Evolutionary conservation across 2,797 vertebrate species (phyloP), one percentile per base, ranked within the genome.

Genomic region (Enteromius anoplus): DNA sequence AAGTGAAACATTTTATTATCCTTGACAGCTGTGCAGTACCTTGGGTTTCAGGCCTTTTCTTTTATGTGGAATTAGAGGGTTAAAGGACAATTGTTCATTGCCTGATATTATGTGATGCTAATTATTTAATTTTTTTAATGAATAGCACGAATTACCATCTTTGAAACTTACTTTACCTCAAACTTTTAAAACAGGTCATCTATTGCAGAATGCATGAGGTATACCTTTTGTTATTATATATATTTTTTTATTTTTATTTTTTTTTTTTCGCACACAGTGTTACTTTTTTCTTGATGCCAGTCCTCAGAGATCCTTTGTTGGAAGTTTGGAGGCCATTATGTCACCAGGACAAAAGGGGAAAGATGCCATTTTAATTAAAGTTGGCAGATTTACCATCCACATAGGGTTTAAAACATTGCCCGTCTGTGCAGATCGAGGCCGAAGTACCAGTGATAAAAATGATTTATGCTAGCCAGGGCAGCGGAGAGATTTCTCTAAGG

Each of bases 321-420:
- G 85, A 92, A 86, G 85, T 89, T 91, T 89, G 90, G 83, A 84
- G 81, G 86, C 87, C 88, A 60, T 90, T 92, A 91, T 90, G 89
- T 91, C 90, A 90, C 83, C 29, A 85, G 88, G 79, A 88, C 86
- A 85, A 87, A 85, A 85, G 45, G 79, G 34, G 87, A 92, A 92
- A 91, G 87, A 88, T 89, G 89, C 90, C 86, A 86, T 93, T 94
- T 93, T 94, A 95, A 94, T 95, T 93, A 92, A 92, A 91, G 87
- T 88, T 90, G 92, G 88, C 92, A 94, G 91, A 93, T 95, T 94
- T 94, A 94, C 91, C 90, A 53, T 89, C 86, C 85, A 42, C 84
- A 85, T 89, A 89, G 86, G 86, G 86, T 92, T 92, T 91, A 92
- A 91, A 91, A 88, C 88, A 82, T 83, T 73, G 87, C 87, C 83